Percentiles rank a stretch among this genome's conserved stretches.
Conservation (phyloP, 2,888 invertebrate species). For the Lasiommata megera region DNA sequence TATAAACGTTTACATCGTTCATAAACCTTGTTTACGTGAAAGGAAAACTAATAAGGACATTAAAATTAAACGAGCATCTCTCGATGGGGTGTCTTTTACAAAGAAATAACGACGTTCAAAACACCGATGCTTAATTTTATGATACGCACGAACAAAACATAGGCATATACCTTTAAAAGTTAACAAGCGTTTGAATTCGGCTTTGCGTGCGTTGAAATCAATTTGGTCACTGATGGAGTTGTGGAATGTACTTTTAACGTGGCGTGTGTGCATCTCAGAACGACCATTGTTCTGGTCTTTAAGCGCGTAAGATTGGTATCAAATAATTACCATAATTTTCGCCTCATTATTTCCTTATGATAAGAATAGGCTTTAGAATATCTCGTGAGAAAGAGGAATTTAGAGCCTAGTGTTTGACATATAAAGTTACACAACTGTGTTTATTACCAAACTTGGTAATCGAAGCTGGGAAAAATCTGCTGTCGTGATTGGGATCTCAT, state of each 20-base stretch:
- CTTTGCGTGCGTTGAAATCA: slow-evolving; percentile 4
- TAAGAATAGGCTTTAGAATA: no score
- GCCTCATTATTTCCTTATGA: no score
- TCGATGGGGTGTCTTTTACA: slow-evolving; percentile 52
- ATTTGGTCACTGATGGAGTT: not conserved
- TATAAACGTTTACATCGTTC: slow-evolving; percentile 59
- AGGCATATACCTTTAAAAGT: not conserved
- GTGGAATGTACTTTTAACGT: not conserved
- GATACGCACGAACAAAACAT: slow-evolving; percentile 47
- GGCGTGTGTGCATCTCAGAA: no score
- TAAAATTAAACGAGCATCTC: slow-evolving; percentile 63
- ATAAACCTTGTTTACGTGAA: slow-evolving; percentile 59
- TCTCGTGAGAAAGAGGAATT: no score
- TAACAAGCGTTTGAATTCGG: not conserved
- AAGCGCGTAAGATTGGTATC: no score
- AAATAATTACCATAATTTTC: no score
- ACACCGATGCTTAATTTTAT: slow-evolving; percentile 63
- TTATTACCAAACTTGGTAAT: no score
- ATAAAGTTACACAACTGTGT: no score
- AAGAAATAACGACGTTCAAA: slow-evolving; percentile 68
- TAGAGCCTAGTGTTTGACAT: no score
- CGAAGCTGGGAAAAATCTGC: no score
- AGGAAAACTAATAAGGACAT: slow-evolving; percentile 64
- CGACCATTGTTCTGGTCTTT: no score
- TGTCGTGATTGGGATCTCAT: no score